Evolutionary conservation across 2,888 invertebrate species (phyloP).

Genomic region (Lithophane ornitopus): DNA sequence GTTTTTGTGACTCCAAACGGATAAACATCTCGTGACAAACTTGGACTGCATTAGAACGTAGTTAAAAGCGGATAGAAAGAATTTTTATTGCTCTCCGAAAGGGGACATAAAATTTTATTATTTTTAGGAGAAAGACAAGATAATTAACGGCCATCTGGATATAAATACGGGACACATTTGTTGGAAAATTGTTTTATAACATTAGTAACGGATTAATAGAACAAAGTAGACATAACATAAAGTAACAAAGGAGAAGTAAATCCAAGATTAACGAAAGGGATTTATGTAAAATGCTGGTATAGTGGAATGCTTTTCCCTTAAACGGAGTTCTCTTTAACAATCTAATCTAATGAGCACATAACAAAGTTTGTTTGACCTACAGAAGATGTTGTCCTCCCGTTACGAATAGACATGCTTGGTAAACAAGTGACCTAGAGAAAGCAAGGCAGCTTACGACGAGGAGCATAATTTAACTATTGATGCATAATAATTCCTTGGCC

Average conservation of each 20-base stretch:
- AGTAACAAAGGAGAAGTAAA: conserved; percentile 38
- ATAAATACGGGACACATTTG: conserved; percentile 67
- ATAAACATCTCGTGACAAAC: conserved; percentile 77
- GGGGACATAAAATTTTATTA: conserved; percentile 83
- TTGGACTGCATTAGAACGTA: conserved; percentile 79
- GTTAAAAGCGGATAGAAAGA: conserved; percentile 82
- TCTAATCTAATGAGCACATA: conserved; percentile 68
- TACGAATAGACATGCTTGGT: conserved; percentile 68
- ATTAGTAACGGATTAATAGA: conserved; percentile 48
- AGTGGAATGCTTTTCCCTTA: conserved; percentile 55
- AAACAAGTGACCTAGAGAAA: conserved; percentile 74
- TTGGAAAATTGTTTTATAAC: conserved; percentile 61
- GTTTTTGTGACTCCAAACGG: conserved; percentile 76
- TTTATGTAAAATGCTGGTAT: conserved; percentile 32
- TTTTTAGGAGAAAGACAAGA: conserved; percentile 75
- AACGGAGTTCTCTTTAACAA: conserved; percentile 53
- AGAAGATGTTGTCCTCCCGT: conserved; percentile 75
- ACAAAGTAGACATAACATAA: conserved; percentile 19
- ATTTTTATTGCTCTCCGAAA: conserved; percentile 84
- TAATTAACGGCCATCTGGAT: conserved; percentile 76
- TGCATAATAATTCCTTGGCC: conserved; percentile 74
- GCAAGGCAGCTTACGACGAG: conserved; percentile 61
- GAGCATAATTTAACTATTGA: conserved; percentile 69
- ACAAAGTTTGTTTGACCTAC: conserved; percentile 70
- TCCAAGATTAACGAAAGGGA: conserved; percentile 29